These are phyloP conservation scores for Hyles euphorbiae DNA, from an alignment of 1,140 invertebrate species.

Conservation along the genomic window DNA sequence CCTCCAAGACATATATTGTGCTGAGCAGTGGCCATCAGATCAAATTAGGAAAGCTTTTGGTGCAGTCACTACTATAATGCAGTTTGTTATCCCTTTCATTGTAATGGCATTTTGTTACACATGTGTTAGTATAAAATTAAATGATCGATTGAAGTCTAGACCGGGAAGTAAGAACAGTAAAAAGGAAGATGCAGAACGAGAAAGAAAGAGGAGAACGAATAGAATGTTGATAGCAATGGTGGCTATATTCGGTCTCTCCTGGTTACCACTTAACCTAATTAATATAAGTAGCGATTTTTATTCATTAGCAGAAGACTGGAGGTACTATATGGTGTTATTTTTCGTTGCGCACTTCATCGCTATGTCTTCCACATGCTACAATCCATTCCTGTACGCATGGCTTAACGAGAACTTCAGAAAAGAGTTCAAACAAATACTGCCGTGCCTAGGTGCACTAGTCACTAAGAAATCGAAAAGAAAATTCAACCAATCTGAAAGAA, in stretches of 20 bases:
- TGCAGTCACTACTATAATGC: constrained; percentile 88
- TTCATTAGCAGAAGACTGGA: constrained; percentile 80
- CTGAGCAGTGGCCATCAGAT: constrained; percentile 92
- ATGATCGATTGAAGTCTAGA: constrained; percentile 84
- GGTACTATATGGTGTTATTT: constrained; percentile 89
- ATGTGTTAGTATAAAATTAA: constrained; percentile 91
- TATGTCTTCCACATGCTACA: constrained; percentile 97
- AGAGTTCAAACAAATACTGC: constrained; percentile 90
- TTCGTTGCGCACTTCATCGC: constrained; percentile 95
- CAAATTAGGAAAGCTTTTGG: constrained; percentile 88
- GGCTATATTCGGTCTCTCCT: constrained; percentile 93
- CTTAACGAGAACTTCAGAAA: constrained; percentile 98
- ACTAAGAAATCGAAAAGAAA: constrained; percentile 53
- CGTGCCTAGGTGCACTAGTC: constrained; percentile 79
- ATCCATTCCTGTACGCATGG: constrained; percentile 95
- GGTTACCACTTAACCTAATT: constrained; percentile 94
- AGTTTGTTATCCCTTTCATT: constrained; percentile 96
- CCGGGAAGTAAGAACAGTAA: constrained; percentile 86
- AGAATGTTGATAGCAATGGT: constrained; percentile 99
- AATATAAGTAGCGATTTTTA: constrained; percentile 93
- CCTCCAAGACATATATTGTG: constrained; percentile 79
- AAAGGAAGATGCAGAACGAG: constrained; percentile 86
- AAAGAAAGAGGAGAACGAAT: constrained; percentile 87
- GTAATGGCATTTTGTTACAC: constrained; percentile 96
- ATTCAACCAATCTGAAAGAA: constrained; percentile 59